Evolutionary conservation across 2,797 vertebrate species (phyloP), one percentile per base, ranked within the genome.

Genomic region (Phoxinus dragarum): DNA sequence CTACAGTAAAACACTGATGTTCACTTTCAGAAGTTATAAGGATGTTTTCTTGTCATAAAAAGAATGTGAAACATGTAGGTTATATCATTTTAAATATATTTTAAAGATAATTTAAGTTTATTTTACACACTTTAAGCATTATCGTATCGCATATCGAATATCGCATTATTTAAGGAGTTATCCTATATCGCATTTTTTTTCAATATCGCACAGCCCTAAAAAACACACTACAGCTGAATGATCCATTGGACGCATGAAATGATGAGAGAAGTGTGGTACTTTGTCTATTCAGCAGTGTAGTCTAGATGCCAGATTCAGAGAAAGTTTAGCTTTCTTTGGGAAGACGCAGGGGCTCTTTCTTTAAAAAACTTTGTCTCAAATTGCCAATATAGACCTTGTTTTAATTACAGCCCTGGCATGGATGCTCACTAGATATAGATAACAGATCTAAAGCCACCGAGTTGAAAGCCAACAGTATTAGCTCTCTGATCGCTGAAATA

Each of bases 401-500:
- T 89, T 90, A 89, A 90, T 90, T 90, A 89, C 90, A 89, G 81
- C 85, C 77, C 86, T 89, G 87, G 88, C 88, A 76, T 72, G 49
- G 84, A 81, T 77, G 81, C 81, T 82, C 56, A 40, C 87, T 85
- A 88, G 75, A 89, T 85, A 89, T 81, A 89, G 90, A 90, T 90
- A 90, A 87, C 90, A 86, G 74, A 89, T 90, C 88, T 90, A 87
- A 90, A 89, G 88, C 87, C 79, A 89, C 69, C 73, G 67, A 86
- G 79, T 69, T 89, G 81, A 90, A 90, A 89, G 84, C 79, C 80
- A 86, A 75, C 52, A 49, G 88, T 86, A 90, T 89, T 87, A 89
- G 84, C 75, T 90, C 87, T 88, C 88, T 77, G 74, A 87, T 81
- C 36, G 66, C 84, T 76, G 84, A 82, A 87, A 84, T 89, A 89